Evolutionary conservation across 2,888 invertebrate genomes (phyloP).

Genomic region (Eutolmus rufibarbis): DNA sequence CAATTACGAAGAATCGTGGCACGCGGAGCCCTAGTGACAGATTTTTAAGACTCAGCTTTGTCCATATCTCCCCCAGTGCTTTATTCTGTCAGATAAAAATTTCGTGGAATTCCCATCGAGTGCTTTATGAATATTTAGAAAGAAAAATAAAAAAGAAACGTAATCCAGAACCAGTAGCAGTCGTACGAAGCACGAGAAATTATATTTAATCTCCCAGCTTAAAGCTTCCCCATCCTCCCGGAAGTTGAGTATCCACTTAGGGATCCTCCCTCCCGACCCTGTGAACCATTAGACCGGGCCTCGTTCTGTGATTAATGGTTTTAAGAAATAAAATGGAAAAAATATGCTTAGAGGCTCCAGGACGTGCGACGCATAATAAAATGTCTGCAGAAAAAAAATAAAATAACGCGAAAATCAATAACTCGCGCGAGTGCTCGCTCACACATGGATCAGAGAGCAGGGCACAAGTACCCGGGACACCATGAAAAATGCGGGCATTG

Average conservation of each 20-base stretch:
- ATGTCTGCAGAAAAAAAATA: neutral
- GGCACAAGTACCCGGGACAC: neutral
- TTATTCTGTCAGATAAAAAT: neutral
- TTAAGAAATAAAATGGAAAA: neutral
- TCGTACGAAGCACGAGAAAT: neutral
- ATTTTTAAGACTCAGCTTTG: slow-evolving; percentile 1
- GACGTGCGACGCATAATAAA: neutral
- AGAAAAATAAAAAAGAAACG: neutral
- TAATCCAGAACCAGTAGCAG: neutral
- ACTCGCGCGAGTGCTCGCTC: neutral
- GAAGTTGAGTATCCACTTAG: neutral
- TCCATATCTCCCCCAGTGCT: neutral
- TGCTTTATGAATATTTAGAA: slow-evolving; percentile 13
- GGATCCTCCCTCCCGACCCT: neutral
- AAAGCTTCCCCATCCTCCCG: neutral
- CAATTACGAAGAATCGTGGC: neutral
- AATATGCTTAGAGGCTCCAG: neutral
- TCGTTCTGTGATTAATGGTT: neutral
- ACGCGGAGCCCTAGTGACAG: neutral
- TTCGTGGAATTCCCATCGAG: neutral
- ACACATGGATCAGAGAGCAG: neutral
- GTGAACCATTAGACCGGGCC: neutral
- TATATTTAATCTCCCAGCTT: slow-evolving; percentile 2
- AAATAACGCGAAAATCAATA: neutral
- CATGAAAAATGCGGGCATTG: neutral